Base-by-base conservation (phyloP, 2,797 vertebrate species). In the Chelidonichthys spinosus region DNA sequence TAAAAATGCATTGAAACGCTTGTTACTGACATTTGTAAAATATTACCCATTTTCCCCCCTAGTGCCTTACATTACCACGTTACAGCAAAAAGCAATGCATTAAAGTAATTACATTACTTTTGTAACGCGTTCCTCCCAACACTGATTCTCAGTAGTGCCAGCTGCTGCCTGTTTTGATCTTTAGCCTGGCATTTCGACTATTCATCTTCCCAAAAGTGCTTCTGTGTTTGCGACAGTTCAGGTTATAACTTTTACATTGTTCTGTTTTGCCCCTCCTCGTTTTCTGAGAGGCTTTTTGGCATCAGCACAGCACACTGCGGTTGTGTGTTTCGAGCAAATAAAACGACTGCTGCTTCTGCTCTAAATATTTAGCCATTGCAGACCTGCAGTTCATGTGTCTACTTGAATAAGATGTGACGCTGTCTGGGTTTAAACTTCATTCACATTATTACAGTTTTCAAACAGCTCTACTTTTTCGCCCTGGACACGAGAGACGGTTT, bases 291-390 rank as follows among this genome's bases (percentile, higher is more conserved):
- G 65, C 65, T 68, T 69, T 63, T 62, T 86, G 88, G 89, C 84
- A 85, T 58, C 52, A 7, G 46, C 63, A 39, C 64, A 66, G 72
- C 79, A 72, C 73, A 60, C 84, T 86, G 80, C 39, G 76, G 82
- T 65, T 36, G 66, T 71, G 75, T 80, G 69, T 81, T 87, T 85
- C 66, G 69, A 79, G 72, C 85, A 86, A 87, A 90, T 90, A 83
- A 87, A 88, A 87, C 58, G 59, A 82, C 76, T 77, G 58, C 78
- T 84, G 88, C 84, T 72, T 81, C 84, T 74, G 81, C 78, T 91
- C 85, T 90, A 86, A 88, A 91, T 91, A 92, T 91, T 90, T 90
- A 85, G 80, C 75, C 74, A 69, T 35, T 63, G 75, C 77, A 80
- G 76, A 76, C 81, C 64, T 46, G 63, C 65, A 76, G 83, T 66